These are phyloP conservation scores for Percina caprodes DNA, from an alignment of 2,113 vertebrate genomes.

Conservation along the genomic window DNA sequence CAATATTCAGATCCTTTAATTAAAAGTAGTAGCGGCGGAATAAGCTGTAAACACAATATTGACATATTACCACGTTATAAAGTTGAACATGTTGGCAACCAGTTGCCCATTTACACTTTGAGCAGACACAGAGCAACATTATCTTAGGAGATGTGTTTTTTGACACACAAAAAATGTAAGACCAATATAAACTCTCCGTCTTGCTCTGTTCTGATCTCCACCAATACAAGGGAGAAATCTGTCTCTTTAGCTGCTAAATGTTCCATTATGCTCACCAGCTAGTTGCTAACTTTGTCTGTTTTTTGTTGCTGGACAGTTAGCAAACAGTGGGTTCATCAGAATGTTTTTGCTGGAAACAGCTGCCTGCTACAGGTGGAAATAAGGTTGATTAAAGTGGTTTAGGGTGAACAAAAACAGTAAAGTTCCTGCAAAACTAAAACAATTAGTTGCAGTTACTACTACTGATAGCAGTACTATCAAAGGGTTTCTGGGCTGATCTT, in stretches of 20 bases:
- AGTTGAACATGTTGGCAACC: background rate
- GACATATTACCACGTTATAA: background rate
- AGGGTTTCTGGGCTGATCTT: background rate
- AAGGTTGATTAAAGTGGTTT: background rate
- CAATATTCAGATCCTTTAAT: background rate
- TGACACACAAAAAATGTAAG: background rate
- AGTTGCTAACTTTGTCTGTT: background rate
- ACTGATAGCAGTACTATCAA: too few relatives aligned
- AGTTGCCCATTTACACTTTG: background rate
- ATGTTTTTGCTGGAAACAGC: too few relatives aligned
- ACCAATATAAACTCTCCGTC: background rate
- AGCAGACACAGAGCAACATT: background rate
- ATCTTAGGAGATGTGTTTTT: background rate
- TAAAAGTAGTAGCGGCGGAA: background rate
- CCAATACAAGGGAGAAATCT: background rate
- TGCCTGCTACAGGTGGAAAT: background rate
- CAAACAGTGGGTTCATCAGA: background rate
- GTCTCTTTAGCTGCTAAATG: background rate
- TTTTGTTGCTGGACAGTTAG: background rate
- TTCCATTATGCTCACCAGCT: background rate
- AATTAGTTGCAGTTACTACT: background rate
- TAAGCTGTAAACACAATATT: background rate
- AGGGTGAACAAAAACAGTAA: background rate
- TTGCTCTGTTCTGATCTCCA: background rate
- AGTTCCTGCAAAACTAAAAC: background rate